Evolutionary conservation across 1,140 invertebrate genomes (phyloP).

Genomic region (Drosophila sechellia): DNA sequence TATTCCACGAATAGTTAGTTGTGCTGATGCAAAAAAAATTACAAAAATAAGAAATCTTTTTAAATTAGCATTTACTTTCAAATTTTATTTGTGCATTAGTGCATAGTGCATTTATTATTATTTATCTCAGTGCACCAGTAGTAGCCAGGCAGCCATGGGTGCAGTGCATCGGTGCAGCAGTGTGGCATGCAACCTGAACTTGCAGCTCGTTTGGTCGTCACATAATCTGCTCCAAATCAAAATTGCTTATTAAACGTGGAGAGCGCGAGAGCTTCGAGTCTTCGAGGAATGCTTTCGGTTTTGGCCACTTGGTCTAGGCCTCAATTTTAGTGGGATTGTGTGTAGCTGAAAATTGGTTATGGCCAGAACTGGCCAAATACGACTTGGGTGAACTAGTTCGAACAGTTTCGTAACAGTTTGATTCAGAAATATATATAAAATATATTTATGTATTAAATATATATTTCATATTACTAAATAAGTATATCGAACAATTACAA

Average conservation of each 20-base stretch:
- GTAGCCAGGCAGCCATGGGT: constrained; percentile 47
- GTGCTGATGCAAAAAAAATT: too few species aligned
- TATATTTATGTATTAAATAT: too few species aligned
- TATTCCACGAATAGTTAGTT: too few species aligned
- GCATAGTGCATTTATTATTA: too few species aligned
- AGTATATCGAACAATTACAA: too few species aligned
- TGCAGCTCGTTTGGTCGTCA: constrained; percentile 68
- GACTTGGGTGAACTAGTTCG: constrained; percentile 10
- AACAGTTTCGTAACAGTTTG: neutral
- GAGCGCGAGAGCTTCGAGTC: constrained; percentile 14
- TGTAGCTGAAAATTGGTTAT: neutral
- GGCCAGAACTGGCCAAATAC: neutral
- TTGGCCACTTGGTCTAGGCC: constrained; percentile 15
- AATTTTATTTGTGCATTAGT: too few species aligned
- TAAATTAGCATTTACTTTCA: neutral
- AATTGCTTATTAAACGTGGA: constrained; percentile 82
- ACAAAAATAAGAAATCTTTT: neutral
- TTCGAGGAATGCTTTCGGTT: constrained; percentile 19
- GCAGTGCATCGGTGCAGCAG: constrained; percentile 2
- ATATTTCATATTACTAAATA: too few species aligned
- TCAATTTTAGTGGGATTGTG: neutral
- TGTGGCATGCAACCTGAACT: constrained; percentile 70
- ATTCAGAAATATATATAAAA: too few species aligned
- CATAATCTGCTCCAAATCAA: constrained; percentile 82
- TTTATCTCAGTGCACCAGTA: constrained; percentile 38